These are phyloP conservation scores for Sicus ferrugineus DNA, from an alignment of 2,888 invertebrate genomes.

Conservation along the genomic window DNA sequence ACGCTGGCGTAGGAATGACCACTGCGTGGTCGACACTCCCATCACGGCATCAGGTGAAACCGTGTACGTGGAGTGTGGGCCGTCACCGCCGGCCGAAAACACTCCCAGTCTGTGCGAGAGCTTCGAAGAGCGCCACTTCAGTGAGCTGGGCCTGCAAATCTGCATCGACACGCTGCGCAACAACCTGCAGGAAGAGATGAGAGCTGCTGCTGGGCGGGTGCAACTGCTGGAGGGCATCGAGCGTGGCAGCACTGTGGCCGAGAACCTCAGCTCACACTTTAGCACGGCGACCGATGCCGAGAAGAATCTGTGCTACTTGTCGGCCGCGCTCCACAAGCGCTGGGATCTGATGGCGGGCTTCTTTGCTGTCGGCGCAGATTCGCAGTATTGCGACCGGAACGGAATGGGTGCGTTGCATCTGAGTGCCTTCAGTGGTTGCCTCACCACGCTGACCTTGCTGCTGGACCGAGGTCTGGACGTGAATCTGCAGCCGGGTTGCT, in stretches of 20 bases:
- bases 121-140: slow-evolving; percentile 74
- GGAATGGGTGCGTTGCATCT: slow-evolving; percentile 80
- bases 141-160: slow-evolving; percentile 74
- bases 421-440: slow-evolving; percentile 80
- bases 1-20: slow-evolving; percentile 69
- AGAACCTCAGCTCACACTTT: slow-evolving; percentile 67
- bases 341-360: slow-evolving; percentile 73
- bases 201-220: slow-evolving; percentile 73
- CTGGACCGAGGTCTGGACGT: slow-evolving; percentile 75
- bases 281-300: slow-evolving; percentile 72
- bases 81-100: slow-evolving; percentile 81
- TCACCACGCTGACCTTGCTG: slow-evolving; percentile 74
- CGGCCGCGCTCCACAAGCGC: slow-evolving; percentile 78
- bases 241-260: slow-evolving; percentile 70
- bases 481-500: slow-evolving; percentile 74
- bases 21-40: slow-evolving; percentile 71
- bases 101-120: slow-evolving; percentile 83
- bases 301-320: slow-evolving; percentile 75
- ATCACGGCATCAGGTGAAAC: slow-evolving; percentile 72
- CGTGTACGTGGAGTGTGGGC: slow-evolving; percentile 81
- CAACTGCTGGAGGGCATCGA: slow-evolving; percentile 79
- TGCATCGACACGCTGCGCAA: slow-evolving; percentile 77
- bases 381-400: slow-evolving; percentile 75
- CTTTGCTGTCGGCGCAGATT: slow-evolving; percentile 73
- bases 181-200: slow-evolving; percentile 79